phyloP scores from a whole-genome alignment of 2,888 invertebrate genomes.

The Erebia epiphron region DNA sequence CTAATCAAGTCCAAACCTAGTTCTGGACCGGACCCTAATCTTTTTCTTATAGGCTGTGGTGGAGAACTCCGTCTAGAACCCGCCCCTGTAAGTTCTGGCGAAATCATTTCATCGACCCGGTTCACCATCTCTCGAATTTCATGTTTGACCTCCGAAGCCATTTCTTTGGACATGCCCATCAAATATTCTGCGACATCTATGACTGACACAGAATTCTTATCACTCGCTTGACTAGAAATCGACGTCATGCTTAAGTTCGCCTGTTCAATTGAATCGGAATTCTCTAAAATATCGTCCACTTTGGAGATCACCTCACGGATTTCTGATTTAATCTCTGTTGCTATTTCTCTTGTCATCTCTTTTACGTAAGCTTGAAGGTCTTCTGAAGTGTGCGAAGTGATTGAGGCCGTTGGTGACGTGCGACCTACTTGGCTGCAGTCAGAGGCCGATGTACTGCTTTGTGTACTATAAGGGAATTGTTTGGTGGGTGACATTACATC shows the following conservation, averaged over 20 bases:
- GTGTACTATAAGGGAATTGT: constrained; percentile 73
- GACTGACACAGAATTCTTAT: constrained; percentile 88
- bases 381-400: constrained; percentile 82
- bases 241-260: constrained; percentile 76
- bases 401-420: constrained; percentile 80
- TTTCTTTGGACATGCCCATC: constrained; percentile 89
- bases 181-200: constrained; percentile 90
- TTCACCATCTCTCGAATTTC: constrained; percentile 89
- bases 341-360: constrained; percentile 90
- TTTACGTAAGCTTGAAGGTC: constrained; percentile 89
- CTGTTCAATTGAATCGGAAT: constrained; percentile 84
- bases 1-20: constrained; percentile 67
- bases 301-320: constrained; percentile 90
- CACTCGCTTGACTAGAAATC: constrained; percentile 82
- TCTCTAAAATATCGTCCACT: constrained; percentile 90
- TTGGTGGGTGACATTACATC: constrained; percentile 73
- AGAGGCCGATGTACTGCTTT: constrained; percentile 77
- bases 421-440: constrained; percentile 83
- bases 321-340: constrained; percentile 92
- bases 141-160: constrained; percentile 90
- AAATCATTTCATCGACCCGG: constrained; percentile 87
- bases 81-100: constrained; percentile 69
- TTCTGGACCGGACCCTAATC: constrained; percentile 74
- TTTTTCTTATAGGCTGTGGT: constrained; percentile 67
- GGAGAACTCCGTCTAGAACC: constrained; percentile 74